Evolutionary conservation across 2,797 vertebrate species (phyloP).

Genomic region (Gallinago nigripennis): DNA sequence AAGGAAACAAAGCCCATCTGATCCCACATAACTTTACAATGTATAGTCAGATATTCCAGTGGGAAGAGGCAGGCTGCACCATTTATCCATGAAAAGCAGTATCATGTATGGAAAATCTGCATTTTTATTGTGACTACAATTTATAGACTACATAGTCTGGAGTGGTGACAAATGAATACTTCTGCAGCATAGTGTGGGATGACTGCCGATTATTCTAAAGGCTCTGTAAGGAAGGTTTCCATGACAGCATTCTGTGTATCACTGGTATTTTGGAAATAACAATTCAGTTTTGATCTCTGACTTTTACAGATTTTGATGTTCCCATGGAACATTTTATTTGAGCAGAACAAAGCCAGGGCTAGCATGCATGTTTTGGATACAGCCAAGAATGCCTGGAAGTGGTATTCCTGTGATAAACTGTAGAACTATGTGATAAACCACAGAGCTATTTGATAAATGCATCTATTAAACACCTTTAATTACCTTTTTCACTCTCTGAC

Average conservation of each 20-base stretch:
- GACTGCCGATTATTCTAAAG: not conserved
- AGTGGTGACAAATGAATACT: not conserved
- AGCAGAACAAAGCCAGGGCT: not conserved
- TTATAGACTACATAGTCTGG: not conserved
- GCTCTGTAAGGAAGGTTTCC: slow-evolving; percentile 33
- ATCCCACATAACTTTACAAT: not conserved
- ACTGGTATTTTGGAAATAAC: slow-evolving; percentile 17
- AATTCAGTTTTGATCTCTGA: not conserved
- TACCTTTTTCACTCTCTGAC: not conserved
- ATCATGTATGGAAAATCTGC: not conserved
- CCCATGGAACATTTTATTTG: not conserved
- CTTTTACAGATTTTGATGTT: slow-evolving; percentile 20
- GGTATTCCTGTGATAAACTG: not conserved
- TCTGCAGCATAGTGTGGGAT: not conserved
- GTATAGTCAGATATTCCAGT: not conserved
- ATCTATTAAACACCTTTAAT: slow-evolving; percentile 20
- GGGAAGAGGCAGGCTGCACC: not conserved
- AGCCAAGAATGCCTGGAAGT: not conserved
- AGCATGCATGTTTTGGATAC: not conserved
- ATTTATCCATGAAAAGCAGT: not conserved
- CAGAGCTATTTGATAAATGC: slow-evolving; percentile 5
- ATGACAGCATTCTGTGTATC: slow-evolving; percentile 21
- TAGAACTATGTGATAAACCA: not conserved
- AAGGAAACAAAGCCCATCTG: not conserved
- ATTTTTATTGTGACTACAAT: not conserved